Base-by-base conservation (phyloP, 2,888 invertebrate genomes). In the Diogma glabrata region DNA sequence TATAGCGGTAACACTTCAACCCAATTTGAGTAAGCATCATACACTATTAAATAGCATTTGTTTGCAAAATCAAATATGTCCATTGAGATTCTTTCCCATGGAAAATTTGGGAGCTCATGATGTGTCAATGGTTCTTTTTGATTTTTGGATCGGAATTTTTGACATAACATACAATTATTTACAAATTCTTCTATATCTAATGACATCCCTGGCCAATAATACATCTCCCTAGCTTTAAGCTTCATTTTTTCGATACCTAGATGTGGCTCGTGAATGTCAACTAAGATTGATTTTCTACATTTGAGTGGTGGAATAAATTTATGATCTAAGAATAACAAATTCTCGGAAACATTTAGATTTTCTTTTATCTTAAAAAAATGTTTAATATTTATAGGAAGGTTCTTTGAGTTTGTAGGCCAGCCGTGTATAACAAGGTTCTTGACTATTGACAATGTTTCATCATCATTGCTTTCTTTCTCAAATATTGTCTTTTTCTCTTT, bases 81-180 rank as follows among this genome's bases (percentile, higher is more conserved):
- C 45, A 56, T 53, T 17, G 51, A 36, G 8, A 56, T 54, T 40
- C 47, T 52, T 23, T 57, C 51, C 56, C 51, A 59, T 2, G 57
- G 57, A 53, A 56, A 58, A 23, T 55, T 43, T 5, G 58, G 54
- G n/a, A n/a, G n/a, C n/a, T n/a, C n/a, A n/a, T n/a, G n/a, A n/a
- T n/a, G n/a, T n/a, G n/a, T n/a, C n/a, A 14, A 47, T 46, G 55
- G 55, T 50, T 59, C 10, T 10, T 33, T 33, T 14, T 33, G 33
- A 33, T 33, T 33, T 7, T 33, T 33, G 10, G 12, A n/a, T 33
- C 14, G 33, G 10, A n/a, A 33, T 33, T 33, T 33, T 33, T 33
- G 33, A 10, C 33, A 33, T 14, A 14, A 14, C 33, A 33, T 33
- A 9, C 33, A 33, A 12, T 7, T 12, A 12, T 33, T 33, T 14